phyloP scores from a whole-genome alignment of 2,888 invertebrate genomes.

The Pocota personata region DNA sequence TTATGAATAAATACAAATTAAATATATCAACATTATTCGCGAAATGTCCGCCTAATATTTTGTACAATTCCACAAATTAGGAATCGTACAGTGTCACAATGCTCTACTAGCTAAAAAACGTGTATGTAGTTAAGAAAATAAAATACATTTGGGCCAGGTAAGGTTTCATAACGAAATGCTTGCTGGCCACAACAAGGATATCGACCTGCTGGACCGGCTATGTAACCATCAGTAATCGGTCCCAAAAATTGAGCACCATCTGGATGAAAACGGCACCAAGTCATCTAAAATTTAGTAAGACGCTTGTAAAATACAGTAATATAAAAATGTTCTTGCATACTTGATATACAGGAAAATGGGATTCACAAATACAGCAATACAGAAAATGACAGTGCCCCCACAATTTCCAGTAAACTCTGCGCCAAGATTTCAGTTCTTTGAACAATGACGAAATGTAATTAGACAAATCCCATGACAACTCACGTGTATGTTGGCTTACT shows the following conservation, averaged over 20 bases:
- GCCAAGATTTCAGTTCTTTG: constrained; percentile 92
- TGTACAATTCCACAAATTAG: background rate
- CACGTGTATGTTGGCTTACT: constrained; percentile 88
- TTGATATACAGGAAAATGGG: constrained; percentile 89
- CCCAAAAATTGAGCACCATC: constrained; percentile 90
- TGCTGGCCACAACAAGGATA: constrained; percentile 95
- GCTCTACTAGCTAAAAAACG: too few relatives aligned
- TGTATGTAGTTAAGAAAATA: background rate
- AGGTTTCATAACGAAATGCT: constrained; percentile 85
- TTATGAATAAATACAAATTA: too few relatives aligned
- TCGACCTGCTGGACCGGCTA: constrained; percentile 88
- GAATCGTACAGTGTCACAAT: too few relatives aligned
- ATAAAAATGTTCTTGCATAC: constrained; percentile 77
- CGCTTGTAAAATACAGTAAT: background rate
- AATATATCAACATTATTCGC: too few relatives aligned
- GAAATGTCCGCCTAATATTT: too few relatives aligned
- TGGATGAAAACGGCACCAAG: constrained; percentile 93
- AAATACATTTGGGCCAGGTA: constrained; percentile 81
- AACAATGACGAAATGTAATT: constrained; percentile 90
- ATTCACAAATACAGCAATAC: constrained; percentile 90
- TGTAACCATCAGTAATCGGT: constrained; percentile 84
- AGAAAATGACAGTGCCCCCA: constrained; percentile 96
- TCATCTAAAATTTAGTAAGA: constrained; percentile 83
- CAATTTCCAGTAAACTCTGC: constrained; percentile 95
- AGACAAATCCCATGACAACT: constrained; percentile 91